Percentiles rank a stretch among this genome's conserved stretches.
Conservation (phyloP, 1,140 invertebrate species). For the Anoplolepis gracilipes region DNA sequence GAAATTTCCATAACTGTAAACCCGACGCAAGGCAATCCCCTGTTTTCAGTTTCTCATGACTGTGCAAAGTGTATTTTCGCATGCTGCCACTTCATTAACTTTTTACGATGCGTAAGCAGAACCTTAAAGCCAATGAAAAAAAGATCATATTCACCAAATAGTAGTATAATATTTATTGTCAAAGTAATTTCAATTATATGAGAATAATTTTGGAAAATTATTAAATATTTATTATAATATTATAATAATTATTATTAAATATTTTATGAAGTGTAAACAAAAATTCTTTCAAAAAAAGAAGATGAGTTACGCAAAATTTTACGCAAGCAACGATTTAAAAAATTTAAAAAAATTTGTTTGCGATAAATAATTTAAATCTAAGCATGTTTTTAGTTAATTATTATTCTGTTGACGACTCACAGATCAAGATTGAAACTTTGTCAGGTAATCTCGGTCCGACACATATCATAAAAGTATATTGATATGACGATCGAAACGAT, state of each 20-base stretch:
- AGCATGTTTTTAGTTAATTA: not conserved
- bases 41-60: constrained; percentile 47
- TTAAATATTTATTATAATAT: not conserved
- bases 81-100: constrained; percentile 52
- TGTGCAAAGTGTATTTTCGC: constrained; percentile 42
- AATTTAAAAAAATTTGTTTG: not conserved
- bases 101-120: constrained; percentile 48
- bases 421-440: not conserved
- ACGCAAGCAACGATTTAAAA: not conserved
- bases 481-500: constrained; percentile 5
- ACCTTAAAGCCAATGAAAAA: constrained; percentile 15
- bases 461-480: constrained; percentile 9
- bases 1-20: constrained; percentile 60
- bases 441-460: not conserved
- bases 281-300: too few relatives aligned
- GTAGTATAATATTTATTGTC: not conserved
- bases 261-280: not conserved
- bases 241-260: constrained; percentile 8
- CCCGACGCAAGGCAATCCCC: not conserved
- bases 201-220: not conserved
- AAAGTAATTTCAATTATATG: not conserved
- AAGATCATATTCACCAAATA: constrained; percentile 1
- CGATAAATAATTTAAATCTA: not conserved
- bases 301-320: not conserved
- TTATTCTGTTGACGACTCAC: not conserved